phyloP scores from a whole-genome alignment of 2,113 vertebrate species.

The Corythoichthys intestinalis region DNA sequence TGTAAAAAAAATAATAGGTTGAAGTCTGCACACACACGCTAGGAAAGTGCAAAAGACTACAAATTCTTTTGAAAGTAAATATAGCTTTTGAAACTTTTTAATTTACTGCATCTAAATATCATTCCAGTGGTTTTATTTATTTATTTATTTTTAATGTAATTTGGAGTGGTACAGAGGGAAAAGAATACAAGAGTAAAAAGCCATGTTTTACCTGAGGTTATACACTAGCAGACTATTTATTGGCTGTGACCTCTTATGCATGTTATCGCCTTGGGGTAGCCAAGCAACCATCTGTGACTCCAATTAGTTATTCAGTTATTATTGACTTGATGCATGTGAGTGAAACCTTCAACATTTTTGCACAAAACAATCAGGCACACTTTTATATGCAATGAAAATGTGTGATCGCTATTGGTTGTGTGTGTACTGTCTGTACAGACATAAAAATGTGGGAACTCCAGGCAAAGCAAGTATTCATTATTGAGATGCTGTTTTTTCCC shows the following conservation, averaged over 20 bases:
- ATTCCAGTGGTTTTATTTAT: too few species aligned
- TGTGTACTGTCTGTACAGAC: neutral
- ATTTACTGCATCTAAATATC: too few species aligned
- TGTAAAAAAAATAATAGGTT: too few species aligned
- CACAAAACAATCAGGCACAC: neutral
- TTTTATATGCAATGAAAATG: neutral
- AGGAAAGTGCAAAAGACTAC: too few species aligned
- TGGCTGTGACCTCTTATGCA: neutral
- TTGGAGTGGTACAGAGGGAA: too few species aligned
- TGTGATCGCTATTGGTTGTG: neutral
- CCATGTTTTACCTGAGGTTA: neutral
- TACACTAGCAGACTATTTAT: conserved; percentile 2
- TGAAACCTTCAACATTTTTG: neutral
- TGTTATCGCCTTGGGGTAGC: neutral
- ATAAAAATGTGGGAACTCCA: neutral
- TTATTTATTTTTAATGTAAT: too few species aligned
- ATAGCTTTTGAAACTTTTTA: too few species aligned
- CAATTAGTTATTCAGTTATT: neutral
- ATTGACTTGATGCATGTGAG: neutral
- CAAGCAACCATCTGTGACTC: conserved; percentile 4
- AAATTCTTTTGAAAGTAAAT: too few species aligned
- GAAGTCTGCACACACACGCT: too few species aligned
- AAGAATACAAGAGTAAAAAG: neutral
- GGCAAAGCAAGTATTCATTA: neutral
- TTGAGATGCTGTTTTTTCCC: neutral